Evolutionary conservation across 1,140 invertebrate species (phyloP).

Genomic region (Brachystomella parvula): DNA sequence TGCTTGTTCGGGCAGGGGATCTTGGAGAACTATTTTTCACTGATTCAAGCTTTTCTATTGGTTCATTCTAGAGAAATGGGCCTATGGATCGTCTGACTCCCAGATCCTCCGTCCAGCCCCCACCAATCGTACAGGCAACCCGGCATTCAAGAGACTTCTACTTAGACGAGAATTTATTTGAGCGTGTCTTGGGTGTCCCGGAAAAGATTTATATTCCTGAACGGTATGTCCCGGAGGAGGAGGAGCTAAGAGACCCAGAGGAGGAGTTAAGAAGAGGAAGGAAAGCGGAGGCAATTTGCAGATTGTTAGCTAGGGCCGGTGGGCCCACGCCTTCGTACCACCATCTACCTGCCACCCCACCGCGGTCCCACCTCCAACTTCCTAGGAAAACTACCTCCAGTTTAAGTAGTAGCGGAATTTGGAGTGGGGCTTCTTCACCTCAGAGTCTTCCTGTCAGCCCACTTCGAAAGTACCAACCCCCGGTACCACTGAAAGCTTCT

Average conservation of each 20-base stretch:
- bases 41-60: not conserved
- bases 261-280: slow-evolving; percentile 30
- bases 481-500: not conserved
- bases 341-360: not conserved
- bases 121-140: slow-evolving; percentile 28
- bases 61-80: not conserved
- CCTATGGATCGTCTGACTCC: slow-evolving; percentile 26
- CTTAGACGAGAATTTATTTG: slow-evolving; percentile 32
- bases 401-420: not conserved
- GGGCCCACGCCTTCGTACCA: slow-evolving; percentile 7
- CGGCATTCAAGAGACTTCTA: slow-evolving; percentile 25
- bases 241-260: slow-evolving; percentile 19
- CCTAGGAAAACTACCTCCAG: not conserved
- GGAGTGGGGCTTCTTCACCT: not conserved
- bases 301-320: slow-evolving; percentile 29
- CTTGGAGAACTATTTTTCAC: not conserved
- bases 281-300: slow-evolving; percentile 35
- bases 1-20: not conserved
- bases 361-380: not conserved
- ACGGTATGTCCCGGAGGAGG: slow-evolving; percentile 32
- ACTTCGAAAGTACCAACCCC: not conserved
- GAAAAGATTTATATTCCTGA: slow-evolving; percentile 36
- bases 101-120: slow-evolving; percentile 17
- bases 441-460: not conserved
- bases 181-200: slow-evolving; percentile 32